Percentiles rank a stretch among this genome's conserved stretches.
These are phyloP conservation scores for Aegotheles bennettii DNA, from an alignment of 2,113 vertebrate species.

Conservation along the genomic window DNA sequence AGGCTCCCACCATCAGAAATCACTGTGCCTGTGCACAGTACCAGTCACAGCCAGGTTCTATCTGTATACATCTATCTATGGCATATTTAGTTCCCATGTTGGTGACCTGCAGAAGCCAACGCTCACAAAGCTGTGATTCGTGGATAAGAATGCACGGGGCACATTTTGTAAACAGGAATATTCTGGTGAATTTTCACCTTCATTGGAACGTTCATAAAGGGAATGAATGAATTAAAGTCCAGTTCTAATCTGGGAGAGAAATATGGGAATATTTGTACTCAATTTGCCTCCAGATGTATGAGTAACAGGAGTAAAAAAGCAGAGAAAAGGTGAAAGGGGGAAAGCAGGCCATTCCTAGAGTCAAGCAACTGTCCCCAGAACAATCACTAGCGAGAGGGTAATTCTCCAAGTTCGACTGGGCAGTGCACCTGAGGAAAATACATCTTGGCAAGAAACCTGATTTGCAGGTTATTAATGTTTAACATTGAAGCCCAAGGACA, in stretches of 20 bases:
- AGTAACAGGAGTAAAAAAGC: not conserved
- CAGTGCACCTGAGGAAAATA: not conserved
- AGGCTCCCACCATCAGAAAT: not conserved
- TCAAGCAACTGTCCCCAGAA: not conserved
- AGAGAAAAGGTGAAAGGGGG: not conserved
- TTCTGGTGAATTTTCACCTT: not conserved
- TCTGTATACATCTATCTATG: not conserved
- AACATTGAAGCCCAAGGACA: not conserved
- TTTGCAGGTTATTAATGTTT: not conserved
- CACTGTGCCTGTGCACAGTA: not conserved
- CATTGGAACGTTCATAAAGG: not conserved
- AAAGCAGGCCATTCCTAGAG: not conserved
- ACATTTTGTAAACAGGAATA: not conserved
- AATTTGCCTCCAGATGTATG: not conserved
- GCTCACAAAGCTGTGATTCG: not conserved
- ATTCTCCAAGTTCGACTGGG: not conserved
- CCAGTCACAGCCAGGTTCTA: not conserved
- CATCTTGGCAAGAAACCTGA: not conserved
- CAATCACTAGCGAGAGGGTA: not conserved
- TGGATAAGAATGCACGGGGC: not conserved
- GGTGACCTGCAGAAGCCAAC: not conserved
- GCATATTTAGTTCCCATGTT: not conserved
- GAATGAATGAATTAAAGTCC: not conserved
- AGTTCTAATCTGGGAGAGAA: not conserved
- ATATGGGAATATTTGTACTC: not conserved